These are phyloP conservation scores for Ceraclea dissimilis DNA, from an alignment of 2,888 invertebrate species.

Conservation along the genomic window DNA sequence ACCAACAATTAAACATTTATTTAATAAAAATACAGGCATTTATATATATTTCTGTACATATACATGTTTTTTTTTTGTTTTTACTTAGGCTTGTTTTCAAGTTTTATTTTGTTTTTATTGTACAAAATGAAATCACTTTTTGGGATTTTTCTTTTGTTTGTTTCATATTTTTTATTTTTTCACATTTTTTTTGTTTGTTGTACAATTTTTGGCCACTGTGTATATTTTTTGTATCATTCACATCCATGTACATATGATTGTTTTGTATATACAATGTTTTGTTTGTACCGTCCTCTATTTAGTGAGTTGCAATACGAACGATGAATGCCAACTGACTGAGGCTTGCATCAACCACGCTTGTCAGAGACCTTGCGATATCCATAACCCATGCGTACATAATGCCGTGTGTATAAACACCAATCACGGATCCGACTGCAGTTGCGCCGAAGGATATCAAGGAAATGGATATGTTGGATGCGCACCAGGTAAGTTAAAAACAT, in stretches of 20 bases:
- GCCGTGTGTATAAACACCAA: constrained; percentile 83
- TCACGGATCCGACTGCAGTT: constrained; percentile 80
- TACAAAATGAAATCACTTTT: too few relatives aligned
- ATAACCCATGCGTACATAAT: constrained; percentile 75
- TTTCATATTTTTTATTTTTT: neutral
- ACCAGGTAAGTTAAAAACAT: constrained; percentile 52
- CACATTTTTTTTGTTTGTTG: neutral
- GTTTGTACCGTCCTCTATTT: constrained; percentile 35
- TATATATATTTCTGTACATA: neutral
- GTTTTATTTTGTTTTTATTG: too few relatives aligned
- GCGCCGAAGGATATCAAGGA: constrained; percentile 79
- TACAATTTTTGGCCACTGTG: neutral
- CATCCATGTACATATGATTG: neutral
- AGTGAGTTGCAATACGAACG: constrained; percentile 82
- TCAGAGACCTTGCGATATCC: constrained; percentile 78
- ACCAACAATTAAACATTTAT: neutral
- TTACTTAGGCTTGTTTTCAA: neutral
- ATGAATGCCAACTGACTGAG: constrained; percentile 78
- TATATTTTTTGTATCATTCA: constrained; percentile 1
- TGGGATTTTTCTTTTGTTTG: neutral
- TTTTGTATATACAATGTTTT: constrained; percentile 17
- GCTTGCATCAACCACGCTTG: constrained; percentile 81
- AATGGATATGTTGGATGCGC: constrained; percentile 77
- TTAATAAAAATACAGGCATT: neutral
- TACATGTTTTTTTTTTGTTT: neutral